Evolutionary conservation across 2,113 vertebrate species (phyloP), one percentile per base, ranked within the genome.

Genomic region (Rhynchopsitta pachyrhyncha): DNA sequence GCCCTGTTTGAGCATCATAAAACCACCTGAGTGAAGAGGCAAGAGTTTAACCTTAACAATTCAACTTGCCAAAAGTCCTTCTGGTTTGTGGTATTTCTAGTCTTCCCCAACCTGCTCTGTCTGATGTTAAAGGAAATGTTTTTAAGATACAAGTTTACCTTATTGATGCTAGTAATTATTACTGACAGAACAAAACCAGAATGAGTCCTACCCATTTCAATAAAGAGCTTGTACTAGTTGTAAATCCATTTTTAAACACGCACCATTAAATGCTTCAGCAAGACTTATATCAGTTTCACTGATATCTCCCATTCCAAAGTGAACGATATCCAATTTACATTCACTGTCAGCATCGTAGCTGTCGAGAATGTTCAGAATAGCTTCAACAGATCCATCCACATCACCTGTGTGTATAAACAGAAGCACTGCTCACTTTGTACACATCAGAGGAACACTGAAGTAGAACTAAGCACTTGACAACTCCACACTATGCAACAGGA

Each of bases 301-400:
- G 82, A 99, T 77, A 68, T 99, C 99, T 46, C 99, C 99, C 44
- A 99, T 94, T 88, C 99, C 99, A 59, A 98, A 99, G 97, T 99
- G 98, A 39, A 99, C 44, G 23, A 99, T 63, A 13, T 99, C 98
- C 93, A 99, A 88, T 74, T 97, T 97, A 87, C 99, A 99, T 87
- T 99, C 98, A 6, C 98, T 95, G 17, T 98, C 95, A 13, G 98
- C 98, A 41, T 99, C 98, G 1, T 99, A 99, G 31, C 96, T 98
- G 68, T 99, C 98, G 95, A 99, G 68, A 84, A 99, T 98, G 95
- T 98, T 98, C 74, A 99, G 88, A 95, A 99, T 97, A 39, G 99
- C 96, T 96, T 99, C 99, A 70, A 99, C 94, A 6, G 99, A 99
- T 17, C 99, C 99, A 75, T 99, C 99, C 68, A 99, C 98, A 27